A percentile compares a stretch with the other conserved stretches of the same genome.
These are phyloP conservation scores for Liodrosophila aerea DNA, from an alignment of 2,888 invertebrate species.

Conservation along the genomic window DNA sequence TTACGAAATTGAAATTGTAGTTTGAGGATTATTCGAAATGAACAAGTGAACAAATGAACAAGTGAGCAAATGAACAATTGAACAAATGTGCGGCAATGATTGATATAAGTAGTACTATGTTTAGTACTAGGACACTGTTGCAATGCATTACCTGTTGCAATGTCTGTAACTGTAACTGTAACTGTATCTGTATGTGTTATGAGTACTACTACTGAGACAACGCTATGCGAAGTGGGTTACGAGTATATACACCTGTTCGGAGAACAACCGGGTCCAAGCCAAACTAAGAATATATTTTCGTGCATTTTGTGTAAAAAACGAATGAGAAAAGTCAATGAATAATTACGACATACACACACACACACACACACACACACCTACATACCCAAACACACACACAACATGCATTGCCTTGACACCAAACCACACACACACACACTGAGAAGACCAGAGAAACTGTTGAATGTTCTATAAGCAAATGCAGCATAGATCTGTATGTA, in stretches of 20 bases:
- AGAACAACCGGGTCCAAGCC: slow-evolving; percentile 79
- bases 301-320: slow-evolving; percentile 50
- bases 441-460: slow-evolving; percentile 12
- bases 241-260: slow-evolving; percentile 73
- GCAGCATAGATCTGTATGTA: slow-evolving; percentile 24
- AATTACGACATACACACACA: slow-evolving; percentile 27
- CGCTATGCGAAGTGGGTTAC: slow-evolving; percentile 13
- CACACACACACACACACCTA: slow-evolving; percentile 7
- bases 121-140: slow-evolving; percentile 27
- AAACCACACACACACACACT: slow-evolving; percentile 13
- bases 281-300: slow-evolving; percentile 65
- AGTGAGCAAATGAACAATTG: slow-evolving; percentile 10
- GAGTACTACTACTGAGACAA: background rate
- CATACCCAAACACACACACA: background rate
- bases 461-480: slow-evolving; percentile 23
- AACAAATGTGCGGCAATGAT: slow-evolving; percentile 14
- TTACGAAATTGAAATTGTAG: slow-evolving; percentile 61
- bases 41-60: slow-evolving; percentile 29
- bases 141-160: slow-evolving; percentile 4
- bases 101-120: slow-evolving; percentile 5
- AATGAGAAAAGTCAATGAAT: slow-evolving; percentile 18
- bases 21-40: slow-evolving; percentile 38
- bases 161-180: background rate
- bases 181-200: no score
- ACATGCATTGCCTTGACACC: slow-evolving; percentile 4